Conservation (phyloP, 1,140 invertebrate genomes). For the Micrasema longulum region DNA sequence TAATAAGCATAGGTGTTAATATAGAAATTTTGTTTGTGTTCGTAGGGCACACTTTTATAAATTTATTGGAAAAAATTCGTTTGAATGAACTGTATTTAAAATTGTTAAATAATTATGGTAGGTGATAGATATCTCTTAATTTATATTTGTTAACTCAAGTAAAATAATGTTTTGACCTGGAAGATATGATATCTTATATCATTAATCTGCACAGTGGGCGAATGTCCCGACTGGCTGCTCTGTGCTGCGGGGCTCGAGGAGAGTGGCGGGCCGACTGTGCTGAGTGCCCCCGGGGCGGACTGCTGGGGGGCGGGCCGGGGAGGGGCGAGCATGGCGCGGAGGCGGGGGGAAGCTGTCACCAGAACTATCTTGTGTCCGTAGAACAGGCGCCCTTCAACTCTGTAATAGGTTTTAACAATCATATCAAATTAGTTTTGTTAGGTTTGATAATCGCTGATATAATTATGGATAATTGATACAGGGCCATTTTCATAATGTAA, state of each 20-base stretch:
- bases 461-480: too few species aligned
- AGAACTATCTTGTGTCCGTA: constrained; percentile 95
- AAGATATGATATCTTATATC: constrained; percentile 93
- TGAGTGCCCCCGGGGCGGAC: too few species aligned
- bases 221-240: constrained; percentile 51
- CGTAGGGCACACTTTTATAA: background rate
- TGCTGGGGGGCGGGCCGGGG: constrained; percentile 53
- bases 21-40: too few species aligned
- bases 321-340: constrained; percentile 85
- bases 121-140: background rate
- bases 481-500: too few species aligned
- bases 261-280: background rate
- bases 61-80: background rate
- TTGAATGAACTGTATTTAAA: background rate
- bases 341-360: constrained; percentile 87
- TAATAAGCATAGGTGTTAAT: too few species aligned
- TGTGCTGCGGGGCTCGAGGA: constrained; percentile 45
- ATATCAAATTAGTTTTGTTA: too few species aligned
- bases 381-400: constrained; percentile 91
- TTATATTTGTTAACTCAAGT: too few species aligned
- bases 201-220: constrained; percentile 91
- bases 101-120: background rate
- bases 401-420: too few species aligned
- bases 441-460: too few species aligned
- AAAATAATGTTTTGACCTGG: constrained; percentile 74